These are phyloP conservation scores for Eudasyphora cyanicolor DNA, from an alignment of 2,888 invertebrate species.

Conservation along the genomic window DNA sequence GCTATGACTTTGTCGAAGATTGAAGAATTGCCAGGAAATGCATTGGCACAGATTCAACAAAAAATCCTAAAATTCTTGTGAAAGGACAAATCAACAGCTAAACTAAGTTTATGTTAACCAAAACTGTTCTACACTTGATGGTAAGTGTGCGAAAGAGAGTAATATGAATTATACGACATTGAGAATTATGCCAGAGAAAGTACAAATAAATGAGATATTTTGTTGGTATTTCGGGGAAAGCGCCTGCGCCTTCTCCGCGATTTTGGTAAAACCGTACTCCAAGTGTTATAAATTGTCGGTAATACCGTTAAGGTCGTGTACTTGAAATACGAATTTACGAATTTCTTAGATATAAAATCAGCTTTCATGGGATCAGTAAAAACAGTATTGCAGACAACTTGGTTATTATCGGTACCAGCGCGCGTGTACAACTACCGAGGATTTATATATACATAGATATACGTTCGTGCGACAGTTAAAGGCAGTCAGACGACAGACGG, in stretches of 20 bases:
- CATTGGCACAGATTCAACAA: slow-evolving; percentile 27
- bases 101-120: background rate
- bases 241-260: background rate
- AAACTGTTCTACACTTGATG: background rate
- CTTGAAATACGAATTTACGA: slow-evolving; percentile 32
- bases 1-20: background rate
- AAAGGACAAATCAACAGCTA: background rate
- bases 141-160: background rate
- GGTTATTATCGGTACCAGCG: slow-evolving; percentile 60
- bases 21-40: background rate
- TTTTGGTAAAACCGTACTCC: background rate
- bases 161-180: too few relatives aligned
- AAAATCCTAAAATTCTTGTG: background rate
- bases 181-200: too few relatives aligned
- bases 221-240: background rate
- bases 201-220: too few relatives aligned
- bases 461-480: too few relatives aligned
- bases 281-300: slow-evolving; percentile 29
- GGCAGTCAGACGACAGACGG: too few relatives aligned
- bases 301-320: slow-evolving; percentile 24
- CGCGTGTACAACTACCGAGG: slow-evolving; percentile 16
- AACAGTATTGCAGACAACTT: slow-evolving; percentile 63
- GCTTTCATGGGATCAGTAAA: slow-evolving; percentile 53
- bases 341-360: slow-evolving; percentile 57
- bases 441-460: background rate